Evolutionary conservation across 2,888 invertebrate species (phyloP), one percentile per base, ranked within the genome.

Genomic region (Microchrysa polita): DNA sequence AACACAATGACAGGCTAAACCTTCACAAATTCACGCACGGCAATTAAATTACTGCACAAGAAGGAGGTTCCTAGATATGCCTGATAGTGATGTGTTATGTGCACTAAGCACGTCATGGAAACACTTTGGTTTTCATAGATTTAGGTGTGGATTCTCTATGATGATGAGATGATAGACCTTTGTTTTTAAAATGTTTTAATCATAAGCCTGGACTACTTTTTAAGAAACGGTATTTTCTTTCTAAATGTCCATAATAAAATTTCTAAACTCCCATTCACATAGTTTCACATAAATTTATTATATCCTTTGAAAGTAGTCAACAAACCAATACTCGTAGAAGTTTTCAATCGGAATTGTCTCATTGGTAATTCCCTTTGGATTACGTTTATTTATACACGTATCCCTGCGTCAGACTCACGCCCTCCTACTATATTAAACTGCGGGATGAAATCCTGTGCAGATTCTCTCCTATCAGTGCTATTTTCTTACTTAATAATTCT

Each of bases 21-120:
- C 77, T 78, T 78, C 77, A 76, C 77, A 78, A 78, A 78, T 77
- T 78, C 77, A 77, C 77, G 73, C 74, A 77, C 76, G 48, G 23
- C 63, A 73, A 73, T 61, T 63, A 60, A 60, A n/a, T 48, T 5
- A 18, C 52, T n/a, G n/a, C 48, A 23, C 22, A 48, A 67, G 18
- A 42, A 63, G 63, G 63, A 20, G 63, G 16, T 18, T 40, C 27
- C 27, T 34, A 34, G 27, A 34, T 34, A 34, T 34, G 2, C n/a
- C 40, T 10, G 20, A n/a, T 63, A 48, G 18, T 63, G 44, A 20
- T 12, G 60, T 60, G 60, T 23, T 55, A 55, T 55, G 55, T 55
- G n/a, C 14, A 27, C 27, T 60, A n/a, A 22, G 22, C 65, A 67
- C 52, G 65, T 67, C 48, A 67, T 67, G 20, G 27, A 34, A 34